Base-by-base conservation (phyloP, 1,140 invertebrate species). In the Drosophila guanche region DNA sequence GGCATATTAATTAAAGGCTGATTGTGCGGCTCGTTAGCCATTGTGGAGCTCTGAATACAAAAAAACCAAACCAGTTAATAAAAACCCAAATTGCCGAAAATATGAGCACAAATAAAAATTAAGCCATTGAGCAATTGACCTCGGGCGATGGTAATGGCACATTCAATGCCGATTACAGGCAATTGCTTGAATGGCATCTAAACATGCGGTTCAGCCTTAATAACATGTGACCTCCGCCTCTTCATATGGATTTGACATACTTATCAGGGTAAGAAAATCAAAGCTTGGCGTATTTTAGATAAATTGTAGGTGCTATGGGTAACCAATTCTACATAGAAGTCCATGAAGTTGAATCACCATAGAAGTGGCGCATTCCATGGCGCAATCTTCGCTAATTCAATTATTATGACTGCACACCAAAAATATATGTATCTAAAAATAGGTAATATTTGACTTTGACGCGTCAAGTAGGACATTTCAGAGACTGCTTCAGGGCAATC, bases 1-100 rank as follows among this genome's bases (percentile, higher is more conserved):
- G 62, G 45, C 66, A 58, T 50, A 65, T 77, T 80, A 80, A 81
- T 80, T 80, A 81, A 76, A 67, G 69, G 52, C 56, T 45, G 70
- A 73, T 77, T 80, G 73, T 81, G 53, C 66, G 53, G 22, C 78
- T 81, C 72, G 68, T 80, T 81, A 63, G 59, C 22, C 42, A 43
- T 42, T 71, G 42, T 40, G 55, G 33, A 5, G 12, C 62, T 7
- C 25, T 29, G 16, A 40, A 29, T 29, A 46, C 20, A 41, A 29
- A 48, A 23, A 43, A 55, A 55, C 25, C 59, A 33, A 67, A 68
- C 22, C 59, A 41, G 40, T 68, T 68, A 68, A 68, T 68, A 33
- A 45, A 56, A 16, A n/a, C 48, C 41, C 33, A 12, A 66, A 67
- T 47, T 46, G 62, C 23, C 27, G 14, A 25, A 14, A 41, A 10